Evolutionary conservation across 1,140 invertebrate species (phyloP).

Genomic region (Scylla paramamosain): DNA sequence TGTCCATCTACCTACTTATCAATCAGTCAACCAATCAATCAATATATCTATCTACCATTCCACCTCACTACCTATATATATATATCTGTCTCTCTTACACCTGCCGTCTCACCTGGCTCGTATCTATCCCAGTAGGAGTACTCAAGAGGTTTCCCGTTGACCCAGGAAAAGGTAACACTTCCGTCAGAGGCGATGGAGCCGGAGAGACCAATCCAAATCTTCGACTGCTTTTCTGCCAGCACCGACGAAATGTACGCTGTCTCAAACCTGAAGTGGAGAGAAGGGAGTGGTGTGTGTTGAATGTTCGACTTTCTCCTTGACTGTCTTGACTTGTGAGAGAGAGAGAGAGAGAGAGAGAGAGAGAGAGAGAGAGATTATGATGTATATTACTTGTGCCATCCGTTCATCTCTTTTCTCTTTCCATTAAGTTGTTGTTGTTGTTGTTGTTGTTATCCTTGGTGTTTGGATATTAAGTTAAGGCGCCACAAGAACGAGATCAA

Average conservation of each 20-base stretch:
- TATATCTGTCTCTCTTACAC: not conserved
- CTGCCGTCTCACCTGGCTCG: slow-evolving; percentile 53
- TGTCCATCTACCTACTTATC: not conserved
- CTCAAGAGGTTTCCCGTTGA: slow-evolving; percentile 32
- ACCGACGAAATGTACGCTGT: not conserved
- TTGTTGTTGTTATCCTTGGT: no score
- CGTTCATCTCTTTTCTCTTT: no score
- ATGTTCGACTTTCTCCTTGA: not conserved
- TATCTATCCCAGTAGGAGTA: slow-evolving; percentile 64
- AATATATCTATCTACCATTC: no score
- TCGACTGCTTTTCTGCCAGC: not conserved
- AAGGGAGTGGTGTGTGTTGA: not conserved
- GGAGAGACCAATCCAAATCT: slow-evolving; percentile 47
- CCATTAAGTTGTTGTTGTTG: no score
- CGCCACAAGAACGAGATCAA: no score
- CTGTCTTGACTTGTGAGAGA: no score
- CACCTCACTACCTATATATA: not conserved
- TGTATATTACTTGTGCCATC: no score
- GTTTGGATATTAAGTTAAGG: no score
- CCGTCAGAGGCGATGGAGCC: not conserved
- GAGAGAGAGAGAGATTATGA: no score
- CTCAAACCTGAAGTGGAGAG: not conserved
- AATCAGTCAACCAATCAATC: no score
- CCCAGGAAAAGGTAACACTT: slow-evolving; percentile 50
- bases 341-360: no score